Evolutionary conservation across 2,113 vertebrate species (phyloP).

Genomic region (Hippocampus barbouri): DNA sequence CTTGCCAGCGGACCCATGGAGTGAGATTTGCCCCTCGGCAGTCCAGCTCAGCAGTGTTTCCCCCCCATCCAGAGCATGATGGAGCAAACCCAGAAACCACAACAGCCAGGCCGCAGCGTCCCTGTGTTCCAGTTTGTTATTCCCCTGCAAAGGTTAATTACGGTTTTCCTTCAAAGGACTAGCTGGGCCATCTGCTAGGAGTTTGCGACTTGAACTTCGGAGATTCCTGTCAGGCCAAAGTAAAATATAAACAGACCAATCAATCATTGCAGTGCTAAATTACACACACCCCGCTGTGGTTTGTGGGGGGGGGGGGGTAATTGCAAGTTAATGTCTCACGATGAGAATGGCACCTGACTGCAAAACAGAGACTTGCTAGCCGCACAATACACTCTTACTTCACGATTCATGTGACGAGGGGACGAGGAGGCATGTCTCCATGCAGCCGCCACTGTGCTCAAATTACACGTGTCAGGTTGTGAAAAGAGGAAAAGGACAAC

Average conservation of each 20-base stretch:
- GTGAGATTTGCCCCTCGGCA: slow-evolving; percentile 22
- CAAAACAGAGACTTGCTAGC: slow-evolving; percentile 37
- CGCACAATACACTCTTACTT: slow-evolving; percentile 33
- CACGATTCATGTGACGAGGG: slow-evolving; percentile 20
- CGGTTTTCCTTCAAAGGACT: slow-evolving; percentile 52
- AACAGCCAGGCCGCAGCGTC: slow-evolving; percentile 45
- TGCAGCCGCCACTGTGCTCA: neutral
- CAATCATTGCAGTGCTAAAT: slow-evolving; percentile 55
- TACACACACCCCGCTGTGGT: slow-evolving; percentile 34
- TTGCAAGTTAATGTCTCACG: slow-evolving; percentile 58
- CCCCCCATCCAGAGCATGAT: slow-evolving; percentile 31
- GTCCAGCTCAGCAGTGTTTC: slow-evolving; percentile 39
- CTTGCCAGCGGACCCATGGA: slow-evolving; percentile 11
- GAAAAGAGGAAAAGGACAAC: neutral
- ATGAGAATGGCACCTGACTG: slow-evolving; percentile 43
- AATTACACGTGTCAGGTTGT: neutral
- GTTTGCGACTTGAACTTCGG: slow-evolving; percentile 53
- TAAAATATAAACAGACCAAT: slow-evolving; percentile 62
- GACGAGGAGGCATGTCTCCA: neutral
- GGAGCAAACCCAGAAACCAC: slow-evolving; percentile 59
- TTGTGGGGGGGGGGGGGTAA: slow-evolving; percentile 47
- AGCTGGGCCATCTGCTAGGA: slow-evolving; percentile 61
- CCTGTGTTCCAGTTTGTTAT: slow-evolving; percentile 56
- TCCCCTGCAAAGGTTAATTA: slow-evolving; percentile 67
- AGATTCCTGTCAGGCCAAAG: slow-evolving; percentile 56